Evolutionary conservation across 2,888 invertebrate species (phyloP), one percentile per base, ranked within the genome.

Genomic region (Herminia tarsipennalis): DNA sequence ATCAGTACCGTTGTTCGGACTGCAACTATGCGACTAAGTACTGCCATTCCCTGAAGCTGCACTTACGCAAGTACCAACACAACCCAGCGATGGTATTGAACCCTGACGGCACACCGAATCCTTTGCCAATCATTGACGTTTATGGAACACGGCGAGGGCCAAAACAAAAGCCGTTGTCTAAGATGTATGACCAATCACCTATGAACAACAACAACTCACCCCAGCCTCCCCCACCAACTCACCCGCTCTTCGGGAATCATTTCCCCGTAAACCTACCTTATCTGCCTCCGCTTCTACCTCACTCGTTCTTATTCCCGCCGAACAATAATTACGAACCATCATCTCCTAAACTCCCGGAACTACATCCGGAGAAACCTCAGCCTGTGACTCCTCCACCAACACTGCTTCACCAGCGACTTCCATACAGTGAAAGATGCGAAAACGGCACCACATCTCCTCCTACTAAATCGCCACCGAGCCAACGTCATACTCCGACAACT

Each of bases 1-100:
- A 98, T 75, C 98, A 98, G 76, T 99, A 98, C 82, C 94, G 97
- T 22, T 99, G 99, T 80, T 92, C 95, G 0, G 96, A 98, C 77
- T 99, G 99, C 82, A 95, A 95, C 42, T 99, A 99, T 79, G 98
- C 97, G 4, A 98, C 99, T 13, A 99, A 99, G 79, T 99, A 99
- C 80, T 98, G 98, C 72, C 99, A 99, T 87, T 98, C 98, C 10
- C 91, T 99, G 35, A 99, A 99, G 86, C 92, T 98, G 14, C 99
- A 99, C 83, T 90, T 99, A 27, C 93, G 98, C 25, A 99, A 98
- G 80, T 98, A 98, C 78, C 92, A 93, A 16, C 99, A 99, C 81
- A 94, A 94, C 56, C 98, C 98, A 0, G 98, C 96, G 0, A 95
- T 97, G 92, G 98, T 98, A 0, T 89, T 98, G 8, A 97, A 98